Base-by-base conservation (phyloP, 2,797 vertebrate genomes). In the Spinus olivaceus region DNA sequence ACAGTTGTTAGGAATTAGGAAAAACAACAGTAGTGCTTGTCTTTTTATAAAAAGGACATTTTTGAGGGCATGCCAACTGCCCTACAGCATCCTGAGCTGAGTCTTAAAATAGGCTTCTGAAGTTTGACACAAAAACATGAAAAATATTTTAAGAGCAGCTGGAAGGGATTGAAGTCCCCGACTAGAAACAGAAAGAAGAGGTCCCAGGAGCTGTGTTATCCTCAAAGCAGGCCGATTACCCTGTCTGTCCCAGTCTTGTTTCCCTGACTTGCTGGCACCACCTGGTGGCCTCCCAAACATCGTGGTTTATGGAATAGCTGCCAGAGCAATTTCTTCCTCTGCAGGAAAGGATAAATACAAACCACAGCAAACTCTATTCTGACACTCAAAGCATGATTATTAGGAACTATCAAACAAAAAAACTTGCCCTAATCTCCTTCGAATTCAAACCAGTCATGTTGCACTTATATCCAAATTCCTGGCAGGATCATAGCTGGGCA, bases 251-350 rank as follows among this genome's bases (percentile, higher is more conserved):
- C 12, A 32, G 35, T 51, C 17, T 2, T 3, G 10, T 56, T 95
- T 95, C 42, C 27, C 53, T 64, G 89, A 3, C 64, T 78, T 92
- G 14, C 61, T 89, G 84, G 92, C 95, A 81, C 97, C 97, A 94
- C 8, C 97, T 97, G 57, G 90, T 82, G 97, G 96, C 79, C 69
- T 7, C 17, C 4, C 2, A 42, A 61, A 59, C 10, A 54, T 13
- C 1, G 7, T 14, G 1, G 4, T 22, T 54, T 9, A 10, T 6
- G 2, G 49, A 18, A 35, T 32, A 46, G 44, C 25, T 8, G 35
- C n/a, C 39, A 6, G 41, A n/a, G 14, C 6, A 7, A 21, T 28
- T 66, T 23, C 60, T 65, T 59, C 41, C 24, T 21, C 53, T 39
- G 25, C 25, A 50, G 63, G 39, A 42, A 32, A 1, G 32, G 17